These are phyloP conservation scores for Takifugu flavidus DNA, from an alignment of 2,113 vertebrate genomes.

Conservation along the genomic window DNA sequence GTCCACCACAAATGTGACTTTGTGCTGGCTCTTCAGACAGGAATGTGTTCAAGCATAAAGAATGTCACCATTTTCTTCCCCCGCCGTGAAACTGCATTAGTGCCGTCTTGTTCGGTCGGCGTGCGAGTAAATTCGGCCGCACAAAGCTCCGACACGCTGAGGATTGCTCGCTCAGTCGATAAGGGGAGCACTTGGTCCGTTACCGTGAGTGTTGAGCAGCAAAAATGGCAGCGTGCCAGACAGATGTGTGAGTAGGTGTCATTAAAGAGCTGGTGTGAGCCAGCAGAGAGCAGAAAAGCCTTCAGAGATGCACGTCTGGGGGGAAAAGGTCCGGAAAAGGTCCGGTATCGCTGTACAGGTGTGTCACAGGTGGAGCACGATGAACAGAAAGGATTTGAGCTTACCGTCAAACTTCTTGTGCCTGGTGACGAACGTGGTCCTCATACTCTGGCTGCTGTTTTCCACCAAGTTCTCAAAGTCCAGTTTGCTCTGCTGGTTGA, in stretches of 20 bases:
- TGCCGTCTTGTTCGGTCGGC: not conserved
- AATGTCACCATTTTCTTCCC: not conserved
- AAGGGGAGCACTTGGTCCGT: not conserved
- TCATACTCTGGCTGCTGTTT: slow-evolving; percentile 84
- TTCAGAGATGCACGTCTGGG: not conserved
- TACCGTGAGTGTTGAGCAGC: not conserved
- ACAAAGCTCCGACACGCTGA: not conserved
- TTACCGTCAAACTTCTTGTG: slow-evolving; percentile 98
- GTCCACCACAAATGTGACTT: not conserved
- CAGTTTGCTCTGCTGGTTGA: slow-evolving; percentile 90
- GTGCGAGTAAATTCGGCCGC: slow-evolving; percentile 1
- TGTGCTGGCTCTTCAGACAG: not conserved
- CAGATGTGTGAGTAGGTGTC: not conserved
- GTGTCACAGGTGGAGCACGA: slow-evolving; percentile 5
- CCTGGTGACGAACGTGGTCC: slow-evolving; percentile 87
- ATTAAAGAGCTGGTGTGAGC: not conserved
- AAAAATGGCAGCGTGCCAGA: not conserved
- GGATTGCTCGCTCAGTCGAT: not conserved
- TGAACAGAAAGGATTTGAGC: slow-evolving; percentile 33
- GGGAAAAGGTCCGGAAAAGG: not conserved
- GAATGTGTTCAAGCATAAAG: not conserved
- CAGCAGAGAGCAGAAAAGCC: not conserved
- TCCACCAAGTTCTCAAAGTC: slow-evolving; percentile 93
- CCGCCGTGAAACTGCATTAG: slow-evolving; percentile 1
- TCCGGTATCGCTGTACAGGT: not conserved